These are phyloP conservation scores for Puffinus mauretanicus DNA, from an alignment of 2,113 vertebrate species.

Conservation along the genomic window DNA sequence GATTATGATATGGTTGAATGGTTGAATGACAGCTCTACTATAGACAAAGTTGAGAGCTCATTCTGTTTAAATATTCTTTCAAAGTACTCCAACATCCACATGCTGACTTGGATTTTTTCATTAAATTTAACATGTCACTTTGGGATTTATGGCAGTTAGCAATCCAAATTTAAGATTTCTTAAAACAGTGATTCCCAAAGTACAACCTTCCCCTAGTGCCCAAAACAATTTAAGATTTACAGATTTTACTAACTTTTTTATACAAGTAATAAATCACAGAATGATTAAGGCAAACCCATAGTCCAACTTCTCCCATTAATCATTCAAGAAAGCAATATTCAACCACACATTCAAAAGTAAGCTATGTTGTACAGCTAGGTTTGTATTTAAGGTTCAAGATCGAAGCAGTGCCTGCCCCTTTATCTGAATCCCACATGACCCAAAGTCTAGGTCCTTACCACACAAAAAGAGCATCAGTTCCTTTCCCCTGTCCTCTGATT, in stretches of 20 bases:
- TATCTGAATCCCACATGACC: not conserved
- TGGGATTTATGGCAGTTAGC: constrained; percentile 3
- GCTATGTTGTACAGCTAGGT: not conserved
- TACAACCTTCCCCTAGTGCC: not conserved
- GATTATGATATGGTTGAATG: constrained; percentile 7
- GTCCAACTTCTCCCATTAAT: not conserved
- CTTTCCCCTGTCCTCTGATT: not conserved
- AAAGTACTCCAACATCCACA: constrained; percentile 2
- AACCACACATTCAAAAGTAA: not conserved
- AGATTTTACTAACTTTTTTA: not conserved
- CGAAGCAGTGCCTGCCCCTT: not conserved
- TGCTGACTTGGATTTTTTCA: constrained; percentile 13
- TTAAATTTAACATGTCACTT: constrained; percentile 20
- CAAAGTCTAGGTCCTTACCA: not conserved
- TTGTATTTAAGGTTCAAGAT: not conserved
- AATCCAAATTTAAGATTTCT: constrained; percentile 8
- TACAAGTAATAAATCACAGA: not conserved
- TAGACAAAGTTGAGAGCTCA: not conserved
- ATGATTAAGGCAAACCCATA: not conserved
- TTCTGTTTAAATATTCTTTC: constrained; percentile 27
- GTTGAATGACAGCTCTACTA: constrained; percentile 14
- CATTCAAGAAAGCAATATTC: not conserved
- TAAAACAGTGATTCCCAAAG: not conserved
- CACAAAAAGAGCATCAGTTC: not conserved
- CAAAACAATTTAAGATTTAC: not conserved